Evolutionary conservation across 2,113 vertebrate species (phyloP).

Genomic region (Chloroceryle aenea): DNA sequence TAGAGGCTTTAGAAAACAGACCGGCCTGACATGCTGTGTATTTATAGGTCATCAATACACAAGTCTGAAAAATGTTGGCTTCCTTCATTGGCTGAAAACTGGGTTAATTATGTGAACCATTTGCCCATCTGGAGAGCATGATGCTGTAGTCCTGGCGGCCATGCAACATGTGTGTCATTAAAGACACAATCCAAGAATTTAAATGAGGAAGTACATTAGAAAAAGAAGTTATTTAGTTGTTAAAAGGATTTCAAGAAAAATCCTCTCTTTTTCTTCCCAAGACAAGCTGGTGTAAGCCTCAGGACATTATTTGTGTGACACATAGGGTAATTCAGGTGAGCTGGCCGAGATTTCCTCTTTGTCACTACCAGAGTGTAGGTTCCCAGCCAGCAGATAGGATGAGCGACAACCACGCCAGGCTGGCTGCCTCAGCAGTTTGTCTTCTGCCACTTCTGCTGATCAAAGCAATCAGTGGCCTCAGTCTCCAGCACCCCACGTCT

Average conservation of each 20-base stretch:
- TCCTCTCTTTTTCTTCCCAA: background rate
- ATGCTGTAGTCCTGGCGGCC: background rate
- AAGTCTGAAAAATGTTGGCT: background rate
- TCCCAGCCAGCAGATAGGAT: background rate
- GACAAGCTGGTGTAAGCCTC: background rate
- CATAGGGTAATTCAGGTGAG: background rate
- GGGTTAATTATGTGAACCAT: background rate
- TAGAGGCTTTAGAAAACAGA: background rate
- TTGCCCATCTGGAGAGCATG: background rate
- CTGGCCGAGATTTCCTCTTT: background rate
- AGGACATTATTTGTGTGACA: background rate
- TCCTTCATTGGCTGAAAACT: background rate
- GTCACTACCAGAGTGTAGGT: background rate
- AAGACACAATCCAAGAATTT: background rate
- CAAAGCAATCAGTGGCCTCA: background rate
- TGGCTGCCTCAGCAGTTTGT: background rate
- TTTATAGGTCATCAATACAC: background rate
- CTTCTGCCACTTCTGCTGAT: background rate
- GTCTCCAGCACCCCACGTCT: background rate
- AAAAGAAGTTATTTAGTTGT: background rate
- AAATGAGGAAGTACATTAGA: background rate
- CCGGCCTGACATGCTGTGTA: background rate
- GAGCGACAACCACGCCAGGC: accelerated
- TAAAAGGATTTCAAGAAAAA: background rate
- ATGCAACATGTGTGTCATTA: background rate